Percentiles rank a stretch among this genome's conserved stretches.
phyloP scores from a whole-genome alignment of 2,888 invertebrate genomes.

The Hydriomena furcata region DNA sequence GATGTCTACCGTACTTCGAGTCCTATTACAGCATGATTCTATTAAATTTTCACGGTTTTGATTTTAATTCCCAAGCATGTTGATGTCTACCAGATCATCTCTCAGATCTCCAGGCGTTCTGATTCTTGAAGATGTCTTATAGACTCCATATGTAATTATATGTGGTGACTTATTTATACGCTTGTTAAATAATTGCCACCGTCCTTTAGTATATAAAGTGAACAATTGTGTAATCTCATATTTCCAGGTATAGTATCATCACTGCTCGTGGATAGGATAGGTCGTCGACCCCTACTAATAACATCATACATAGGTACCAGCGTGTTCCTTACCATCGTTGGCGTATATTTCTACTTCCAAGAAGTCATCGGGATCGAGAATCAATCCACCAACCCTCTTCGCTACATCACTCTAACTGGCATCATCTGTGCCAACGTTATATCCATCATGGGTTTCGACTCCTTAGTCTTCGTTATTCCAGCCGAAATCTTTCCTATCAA shows the following conservation, averaged over 20 bases:
- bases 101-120: no score
- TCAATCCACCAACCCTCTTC: constrained; percentile 46
- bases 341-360: constrained; percentile 66
- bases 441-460: constrained; percentile 72
- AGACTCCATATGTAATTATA: no score
- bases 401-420: constrained; percentile 67
- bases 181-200: no score
- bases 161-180: no score
- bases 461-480: constrained; percentile 75
- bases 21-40: no score
- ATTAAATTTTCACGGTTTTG: no score
- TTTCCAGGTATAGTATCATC: constrained; percentile 67
- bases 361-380: constrained; percentile 50
- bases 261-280: constrained; percentile 61
- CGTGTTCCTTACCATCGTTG: constrained; percentile 48
- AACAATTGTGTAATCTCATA: neutral
- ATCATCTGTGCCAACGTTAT: constrained; percentile 59
- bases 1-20: no score
- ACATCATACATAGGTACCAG: constrained; percentile 63
- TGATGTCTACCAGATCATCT: no score
- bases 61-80: no score
- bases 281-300: constrained; percentile 75
- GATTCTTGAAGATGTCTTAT: no score
- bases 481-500: constrained; percentile 84
- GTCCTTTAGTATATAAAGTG: no score